These are phyloP conservation scores for Hydrozoanthus gracilis DNA, from an alignment of 92 coral and sea anemone genomes.

Conservation along the genomic window DNA sequence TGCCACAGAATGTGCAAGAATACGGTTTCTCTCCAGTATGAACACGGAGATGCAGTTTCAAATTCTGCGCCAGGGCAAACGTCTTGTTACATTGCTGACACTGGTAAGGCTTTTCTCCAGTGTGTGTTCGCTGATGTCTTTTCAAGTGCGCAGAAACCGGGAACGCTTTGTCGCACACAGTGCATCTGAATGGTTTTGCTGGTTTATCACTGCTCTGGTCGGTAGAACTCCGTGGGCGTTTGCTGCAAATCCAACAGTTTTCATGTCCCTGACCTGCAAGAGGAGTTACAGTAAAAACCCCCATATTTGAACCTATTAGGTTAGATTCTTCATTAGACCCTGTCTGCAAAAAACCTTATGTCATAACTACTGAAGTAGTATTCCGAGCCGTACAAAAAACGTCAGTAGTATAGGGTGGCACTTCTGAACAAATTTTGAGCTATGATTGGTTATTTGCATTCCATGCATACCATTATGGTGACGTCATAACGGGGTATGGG, in stretches of 20 bases:
- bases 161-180: conserved; percentile 19
- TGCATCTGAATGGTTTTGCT: conserved; percentile 30
- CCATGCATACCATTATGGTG: no score
- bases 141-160: conserved; percentile 35
- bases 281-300: not conserved
- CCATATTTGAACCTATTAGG: no score
- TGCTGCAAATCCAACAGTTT: conserved; percentile 33
- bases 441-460: no score
- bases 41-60: conserved; percentile 33
- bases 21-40: conserved; percentile 44
- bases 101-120: conserved; percentile 37
- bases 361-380: no score
- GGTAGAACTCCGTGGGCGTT: conserved; percentile 11
- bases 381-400: no score
- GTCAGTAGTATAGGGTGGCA: no score
- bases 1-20: conserved; percentile 32
- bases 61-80: conserved; percentile 37
- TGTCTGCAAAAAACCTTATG: no score
- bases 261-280: conserved; percentile 32
- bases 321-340: no score
- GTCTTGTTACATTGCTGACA: conserved; percentile 33
- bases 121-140: conserved; percentile 42
- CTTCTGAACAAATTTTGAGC: no score
- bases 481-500: no score
- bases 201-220: conserved; percentile 21